phyloP scores from a whole-genome alignment of 2,797 vertebrate genomes.

The Pteronotus mesoamericanus region DNA sequence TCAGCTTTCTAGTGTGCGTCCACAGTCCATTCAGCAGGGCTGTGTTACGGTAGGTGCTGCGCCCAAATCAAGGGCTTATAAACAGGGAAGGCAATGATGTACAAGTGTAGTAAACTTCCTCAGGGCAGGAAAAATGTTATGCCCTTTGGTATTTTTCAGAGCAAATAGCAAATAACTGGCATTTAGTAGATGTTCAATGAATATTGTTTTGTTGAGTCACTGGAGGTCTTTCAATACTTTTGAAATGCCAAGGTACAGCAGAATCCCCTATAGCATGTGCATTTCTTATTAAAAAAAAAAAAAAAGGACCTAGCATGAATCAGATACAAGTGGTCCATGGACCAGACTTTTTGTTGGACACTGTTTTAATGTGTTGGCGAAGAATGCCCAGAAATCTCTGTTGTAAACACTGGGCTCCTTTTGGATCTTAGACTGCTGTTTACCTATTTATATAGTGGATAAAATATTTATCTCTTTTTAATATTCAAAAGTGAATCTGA shows the following conservation, averaged over 20 bases:
- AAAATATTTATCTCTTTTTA: slow-evolving; percentile 5
- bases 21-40: neutral
- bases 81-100: neutral
- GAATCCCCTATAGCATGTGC: neutral
- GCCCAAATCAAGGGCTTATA: neutral
- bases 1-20: neutral
- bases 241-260: neutral
- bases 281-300: neutral
- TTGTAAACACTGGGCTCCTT: neutral
- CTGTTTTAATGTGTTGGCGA: neutral
- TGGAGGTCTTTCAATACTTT: neutral
- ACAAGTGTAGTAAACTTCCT: neutral
- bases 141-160: neutral
- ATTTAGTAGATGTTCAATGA: neutral
- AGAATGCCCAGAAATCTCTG: neutral
- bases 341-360: neutral
- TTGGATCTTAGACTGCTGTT: neutral
- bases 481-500: slow-evolving; percentile 22
- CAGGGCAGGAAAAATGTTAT: neutral
- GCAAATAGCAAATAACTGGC: neutral
- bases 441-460: neutral
- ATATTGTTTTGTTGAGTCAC: neutral
- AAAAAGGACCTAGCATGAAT: neutral
- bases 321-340: neutral
- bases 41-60: neutral